A percentile compares a stretch with the other conserved stretches of the same genome.
These are phyloP conservation scores for Anodontia alba DNA, from an alignment of 2,888 invertebrate genomes.

Conservation along the genomic window DNA sequence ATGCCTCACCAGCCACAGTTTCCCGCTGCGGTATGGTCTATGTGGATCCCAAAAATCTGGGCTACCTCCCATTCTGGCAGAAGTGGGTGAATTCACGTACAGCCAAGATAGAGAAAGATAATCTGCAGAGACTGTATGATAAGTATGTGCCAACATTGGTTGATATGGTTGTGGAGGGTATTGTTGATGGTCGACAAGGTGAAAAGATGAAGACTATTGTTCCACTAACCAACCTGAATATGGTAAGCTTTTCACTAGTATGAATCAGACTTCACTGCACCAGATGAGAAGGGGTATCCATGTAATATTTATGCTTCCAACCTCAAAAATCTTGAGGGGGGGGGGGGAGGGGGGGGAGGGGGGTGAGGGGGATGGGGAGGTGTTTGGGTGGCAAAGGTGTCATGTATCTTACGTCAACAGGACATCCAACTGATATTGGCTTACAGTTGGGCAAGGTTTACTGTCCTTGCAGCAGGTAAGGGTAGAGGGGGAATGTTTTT, in stretches of 20 bases:
- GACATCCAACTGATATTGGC: too few species aligned
- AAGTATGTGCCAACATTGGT: slow-evolving; percentile 91
- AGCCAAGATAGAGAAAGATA: slow-evolving; percentile 77
- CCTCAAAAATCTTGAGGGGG: too few species aligned
- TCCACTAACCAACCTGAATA: slow-evolving; percentile 93
- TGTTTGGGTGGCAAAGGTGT: too few species aligned
- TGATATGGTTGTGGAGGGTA: slow-evolving; percentile 90
- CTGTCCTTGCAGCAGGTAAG: too few species aligned
- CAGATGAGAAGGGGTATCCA: too few species aligned
- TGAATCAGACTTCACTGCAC: background rate
- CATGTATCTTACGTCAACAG: too few species aligned
- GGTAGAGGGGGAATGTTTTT: too few species aligned
- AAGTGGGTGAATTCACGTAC: slow-evolving; percentile 88
- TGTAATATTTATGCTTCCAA: too few species aligned
- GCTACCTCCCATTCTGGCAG: slow-evolving; percentile 94
- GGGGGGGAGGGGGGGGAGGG: too few species aligned
- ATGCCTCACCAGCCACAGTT: slow-evolving; percentile 96
- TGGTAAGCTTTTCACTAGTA: slow-evolving; percentile 89
- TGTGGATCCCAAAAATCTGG: slow-evolving; percentile 96
- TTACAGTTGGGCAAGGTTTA: too few species aligned
- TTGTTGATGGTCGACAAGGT: slow-evolving; percentile 88
- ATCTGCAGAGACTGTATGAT: slow-evolving; percentile 88
- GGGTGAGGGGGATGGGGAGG: too few species aligned
- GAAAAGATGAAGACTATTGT: slow-evolving; percentile 92
- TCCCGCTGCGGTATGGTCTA: slow-evolving; percentile 97